Evolutionary conservation across 1,140 invertebrate genomes (phyloP).

Genomic region (Drosophila eugracilis): DNA sequence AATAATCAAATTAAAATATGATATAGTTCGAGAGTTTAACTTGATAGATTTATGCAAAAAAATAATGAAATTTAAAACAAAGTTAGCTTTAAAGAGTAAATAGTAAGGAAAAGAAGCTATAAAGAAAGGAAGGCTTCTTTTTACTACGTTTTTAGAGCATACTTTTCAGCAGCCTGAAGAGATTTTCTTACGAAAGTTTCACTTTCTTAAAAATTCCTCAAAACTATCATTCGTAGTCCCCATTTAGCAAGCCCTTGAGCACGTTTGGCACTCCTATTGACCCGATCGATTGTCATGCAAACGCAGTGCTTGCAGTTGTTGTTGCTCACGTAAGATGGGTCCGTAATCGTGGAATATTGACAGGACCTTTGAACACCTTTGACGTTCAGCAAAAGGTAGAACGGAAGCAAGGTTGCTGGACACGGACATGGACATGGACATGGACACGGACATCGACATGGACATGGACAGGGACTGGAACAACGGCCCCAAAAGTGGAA

Average conservation of each 20-base stretch:
- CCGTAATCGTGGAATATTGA: slow-evolving; percentile 20
- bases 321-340: slow-evolving; percentile 11
- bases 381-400: background rate
- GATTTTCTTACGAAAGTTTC: too few species aligned
- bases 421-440: too few species aligned
- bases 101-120: too few species aligned
- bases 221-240: background rate
- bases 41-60: too few species aligned
- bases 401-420: background rate
- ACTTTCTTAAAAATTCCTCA: too few species aligned
- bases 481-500: background rate
- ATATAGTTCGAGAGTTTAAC: too few species aligned
- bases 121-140: too few species aligned
- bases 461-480: slow-evolving; percentile 12
- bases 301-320: background rate
- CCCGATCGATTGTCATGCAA: slow-evolving; percentile 4
- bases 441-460: slow-evolving; percentile 4
- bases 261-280: background rate
- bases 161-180: too few species aligned
- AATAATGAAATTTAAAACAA: too few species aligned
- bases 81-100: too few species aligned
- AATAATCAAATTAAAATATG: too few species aligned
- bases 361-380: slow-evolving; percentile 9
- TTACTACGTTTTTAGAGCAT: too few species aligned
- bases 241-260: background rate